These are phyloP conservation scores for Maccullochella peelii DNA, from an alignment of 2,113 vertebrate genomes.

Conservation along the genomic window DNA sequence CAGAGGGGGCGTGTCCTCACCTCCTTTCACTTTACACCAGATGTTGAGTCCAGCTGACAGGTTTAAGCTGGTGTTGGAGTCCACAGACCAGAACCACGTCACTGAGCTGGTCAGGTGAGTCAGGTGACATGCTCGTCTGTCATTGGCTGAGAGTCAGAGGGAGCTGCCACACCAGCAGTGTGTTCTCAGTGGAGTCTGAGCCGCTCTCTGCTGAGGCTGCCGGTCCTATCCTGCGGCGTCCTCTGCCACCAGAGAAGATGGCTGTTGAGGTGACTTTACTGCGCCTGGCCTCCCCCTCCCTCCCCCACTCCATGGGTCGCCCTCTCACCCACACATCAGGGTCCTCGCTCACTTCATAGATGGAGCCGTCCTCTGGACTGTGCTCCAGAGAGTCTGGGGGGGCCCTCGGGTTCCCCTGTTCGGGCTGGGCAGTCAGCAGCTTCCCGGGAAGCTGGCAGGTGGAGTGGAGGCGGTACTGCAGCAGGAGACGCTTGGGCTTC, in stretches of 20 bases:
- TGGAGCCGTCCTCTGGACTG: constrained; percentile 61
- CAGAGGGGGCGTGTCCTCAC: background rate
- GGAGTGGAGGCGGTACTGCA: constrained; percentile 62
- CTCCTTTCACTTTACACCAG: background rate
- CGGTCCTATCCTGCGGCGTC: constrained; percentile 37
- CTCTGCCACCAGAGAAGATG: constrained; percentile 57
- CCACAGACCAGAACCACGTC: background rate
- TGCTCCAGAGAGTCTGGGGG: constrained; percentile 33
- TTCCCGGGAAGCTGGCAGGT: constrained; percentile 66
- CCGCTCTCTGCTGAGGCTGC: background rate
- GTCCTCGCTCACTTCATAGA: constrained; percentile 67
- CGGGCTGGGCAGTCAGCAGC: constrained; percentile 45
- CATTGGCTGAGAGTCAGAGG: constrained; percentile 53
- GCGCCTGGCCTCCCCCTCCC: constrained; percentile 42
- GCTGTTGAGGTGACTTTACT: constrained; percentile 55
- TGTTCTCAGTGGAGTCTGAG: constrained; percentile 45
- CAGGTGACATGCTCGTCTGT: constrained; percentile 4
- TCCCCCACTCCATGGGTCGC: constrained; percentile 17
- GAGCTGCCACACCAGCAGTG: constrained; percentile 66
- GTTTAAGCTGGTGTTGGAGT: background rate
- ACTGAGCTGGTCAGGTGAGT: background rate
- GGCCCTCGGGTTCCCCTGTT: background rate
- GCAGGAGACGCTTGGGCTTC: constrained; percentile 38
- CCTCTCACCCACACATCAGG: constrained; percentile 70
- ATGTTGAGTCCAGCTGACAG: background rate